These are phyloP conservation scores for Ammodytes marinus DNA, from an alignment of 2,113 vertebrate species.

Conservation along the genomic window DNA sequence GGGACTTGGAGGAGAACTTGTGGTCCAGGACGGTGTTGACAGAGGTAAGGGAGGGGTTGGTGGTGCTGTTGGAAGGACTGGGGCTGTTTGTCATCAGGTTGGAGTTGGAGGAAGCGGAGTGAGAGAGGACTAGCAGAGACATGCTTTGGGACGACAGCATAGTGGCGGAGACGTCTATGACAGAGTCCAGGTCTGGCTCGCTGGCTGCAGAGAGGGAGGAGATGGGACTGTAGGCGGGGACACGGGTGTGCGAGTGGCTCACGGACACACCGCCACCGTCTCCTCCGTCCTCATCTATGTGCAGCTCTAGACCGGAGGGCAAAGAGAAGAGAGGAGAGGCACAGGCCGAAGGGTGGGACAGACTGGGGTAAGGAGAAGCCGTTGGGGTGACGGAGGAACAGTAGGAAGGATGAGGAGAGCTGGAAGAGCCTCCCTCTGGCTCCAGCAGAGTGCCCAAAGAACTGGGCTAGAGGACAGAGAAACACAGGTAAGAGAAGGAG, in stretches of 20 bases:
- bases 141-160: slow-evolving; percentile 66
- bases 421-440: slow-evolving; percentile 62
- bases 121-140: slow-evolving; percentile 67
- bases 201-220: slow-evolving; percentile 69
- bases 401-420: slow-evolving; percentile 65
- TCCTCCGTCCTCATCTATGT: slow-evolving; percentile 80
- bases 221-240: slow-evolving; percentile 61
- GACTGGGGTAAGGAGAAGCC: slow-evolving; percentile 51
- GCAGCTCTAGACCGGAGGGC: slow-evolving; percentile 76
- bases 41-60: slow-evolving; percentile 61
- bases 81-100: slow-evolving; percentile 52
- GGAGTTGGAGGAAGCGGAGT: slow-evolving; percentile 52
- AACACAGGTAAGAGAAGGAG: slow-evolving; percentile 69
- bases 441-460: slow-evolving; percentile 87
- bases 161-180: slow-evolving; percentile 71
- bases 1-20: slow-evolving; percentile 63
- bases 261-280: slow-evolving; percentile 35
- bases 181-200: slow-evolving; percentile 64
- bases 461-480: slow-evolving; percentile 88
- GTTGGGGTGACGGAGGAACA: slow-evolving; percentile 60
- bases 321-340: slow-evolving; percentile 63
- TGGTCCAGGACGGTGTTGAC: slow-evolving; percentile 54
- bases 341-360: slow-evolving; percentile 57
- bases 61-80: slow-evolving; percentile 61
- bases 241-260: slow-evolving; percentile 15